Evolutionary conservation across 2,113 vertebrate genomes (phyloP).

Genomic region (Pelusios castaneus): DNA sequence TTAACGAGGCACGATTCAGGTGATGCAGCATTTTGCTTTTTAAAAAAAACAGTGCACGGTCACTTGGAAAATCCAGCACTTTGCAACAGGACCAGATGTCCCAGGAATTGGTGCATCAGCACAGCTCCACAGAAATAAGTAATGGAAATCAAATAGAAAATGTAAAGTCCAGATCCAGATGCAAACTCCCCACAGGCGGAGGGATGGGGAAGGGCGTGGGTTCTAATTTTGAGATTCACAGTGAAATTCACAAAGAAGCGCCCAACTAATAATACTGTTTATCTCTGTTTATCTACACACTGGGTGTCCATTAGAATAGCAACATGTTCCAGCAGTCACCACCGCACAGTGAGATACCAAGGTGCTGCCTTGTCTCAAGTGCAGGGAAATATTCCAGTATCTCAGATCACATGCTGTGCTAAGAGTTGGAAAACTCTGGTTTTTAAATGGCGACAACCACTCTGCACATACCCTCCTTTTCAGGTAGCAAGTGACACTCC

Average conservation of each 20-base stretch:
- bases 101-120: not conserved
- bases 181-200: not conserved
- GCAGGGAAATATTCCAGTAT: not conserved
- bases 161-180: slow-evolving; percentile 3
- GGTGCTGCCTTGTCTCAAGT: not conserved
- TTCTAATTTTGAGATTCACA: not conserved
- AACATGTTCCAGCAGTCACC: not conserved
- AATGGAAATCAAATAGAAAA: slow-evolving; percentile 14
- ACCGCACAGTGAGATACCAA: not conserved
- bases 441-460: not conserved
- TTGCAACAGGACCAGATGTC: not conserved
- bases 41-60: not conserved
- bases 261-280: not conserved
- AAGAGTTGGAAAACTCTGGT: not conserved
- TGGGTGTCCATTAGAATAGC: not conserved
- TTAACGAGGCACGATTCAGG: not conserved
- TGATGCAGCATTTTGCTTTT: fast-evolving
- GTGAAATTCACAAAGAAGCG: not conserved
- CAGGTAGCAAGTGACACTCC: not conserved
- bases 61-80: not conserved
- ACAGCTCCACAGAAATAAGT: not conserved
- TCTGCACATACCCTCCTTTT: not conserved
- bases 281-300: not conserved
- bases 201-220: not conserved
- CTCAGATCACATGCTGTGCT: not conserved